phyloP scores from a whole-genome alignment of 2,888 invertebrate species.

The Blomia tropicalis region DNA sequence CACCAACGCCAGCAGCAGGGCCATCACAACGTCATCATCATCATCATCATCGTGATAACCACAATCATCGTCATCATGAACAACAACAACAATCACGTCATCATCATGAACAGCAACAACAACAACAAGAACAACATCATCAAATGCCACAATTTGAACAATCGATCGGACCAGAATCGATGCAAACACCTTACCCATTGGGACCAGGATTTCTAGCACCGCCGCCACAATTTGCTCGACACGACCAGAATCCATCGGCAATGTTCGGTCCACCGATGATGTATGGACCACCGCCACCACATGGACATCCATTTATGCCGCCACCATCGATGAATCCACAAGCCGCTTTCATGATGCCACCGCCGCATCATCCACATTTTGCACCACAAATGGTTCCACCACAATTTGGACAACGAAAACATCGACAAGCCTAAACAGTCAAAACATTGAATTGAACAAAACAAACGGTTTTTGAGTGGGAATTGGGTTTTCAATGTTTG shows the following conservation, averaged over 20 bases:
- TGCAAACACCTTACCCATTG: background rate
- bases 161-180: background rate
- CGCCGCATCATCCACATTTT: background rate
- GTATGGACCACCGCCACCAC: background rate
- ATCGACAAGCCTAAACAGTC: background rate
- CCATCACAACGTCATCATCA: no score
- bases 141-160: no score
- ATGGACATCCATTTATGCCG: background rate
- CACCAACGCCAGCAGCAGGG: background rate
- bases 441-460: background rate
- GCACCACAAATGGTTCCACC: background rate
- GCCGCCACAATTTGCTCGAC: background rate
- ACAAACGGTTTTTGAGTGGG: no score
- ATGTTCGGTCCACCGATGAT: background rate
- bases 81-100: no score
- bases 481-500: no score
- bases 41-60: no score
- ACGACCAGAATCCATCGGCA: background rate
- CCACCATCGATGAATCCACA: conserved; percentile 1
- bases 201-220: background rate
- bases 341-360: background rate
- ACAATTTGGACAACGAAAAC: no score
- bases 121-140: no score
- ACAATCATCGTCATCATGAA: no score
- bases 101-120: no score